A percentile compares a stretch with the other conserved stretches of the same genome.
Conservation (phyloP, 1,140 invertebrate species). For the Penaeus vannamei region DNA sequence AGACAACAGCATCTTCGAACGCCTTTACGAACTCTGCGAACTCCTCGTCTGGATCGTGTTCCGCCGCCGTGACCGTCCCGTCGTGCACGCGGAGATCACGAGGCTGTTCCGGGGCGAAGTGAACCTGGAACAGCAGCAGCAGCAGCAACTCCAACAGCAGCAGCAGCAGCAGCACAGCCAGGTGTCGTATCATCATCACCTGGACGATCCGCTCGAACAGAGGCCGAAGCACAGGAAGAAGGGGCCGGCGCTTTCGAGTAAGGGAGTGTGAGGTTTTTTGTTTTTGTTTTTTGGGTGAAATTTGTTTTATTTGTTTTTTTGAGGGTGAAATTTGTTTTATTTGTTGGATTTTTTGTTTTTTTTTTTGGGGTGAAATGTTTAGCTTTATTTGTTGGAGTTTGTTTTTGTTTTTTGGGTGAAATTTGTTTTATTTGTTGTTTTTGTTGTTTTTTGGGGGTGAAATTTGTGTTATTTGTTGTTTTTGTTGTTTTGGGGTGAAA, state of each 20-base stretch:
- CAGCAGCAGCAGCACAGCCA: background rate
- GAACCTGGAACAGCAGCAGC: conserved; percentile 13
- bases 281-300: too few relatives aligned
- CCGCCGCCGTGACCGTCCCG: conserved; percentile 34
- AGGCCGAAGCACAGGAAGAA: background rate
- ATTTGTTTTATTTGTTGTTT: too few relatives aligned
- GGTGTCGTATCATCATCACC: background rate
- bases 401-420: too few relatives aligned
- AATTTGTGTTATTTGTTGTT: too few relatives aligned
- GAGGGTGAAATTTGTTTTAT: too few relatives aligned
- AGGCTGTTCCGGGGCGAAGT: conserved; percentile 53
- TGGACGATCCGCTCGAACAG: background rate
- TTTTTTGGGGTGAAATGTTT: too few relatives aligned
- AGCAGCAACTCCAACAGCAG: conserved; percentile 27
- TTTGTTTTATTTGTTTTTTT: too few relatives aligned
- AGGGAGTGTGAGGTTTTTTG: too few relatives aligned
- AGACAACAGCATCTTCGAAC: conserved; percentile 54
- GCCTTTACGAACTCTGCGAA: conserved; percentile 45
- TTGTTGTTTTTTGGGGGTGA: too few relatives aligned
- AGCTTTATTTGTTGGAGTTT: too few relatives aligned
- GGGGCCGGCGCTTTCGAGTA: background rate
- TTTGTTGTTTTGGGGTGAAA: too few relatives aligned
- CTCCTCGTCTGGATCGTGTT: conserved; percentile 53
- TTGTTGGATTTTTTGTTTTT: too few relatives aligned
- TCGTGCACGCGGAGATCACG: conserved; percentile 53